Evolutionary conservation across 2,888 invertebrate species (phyloP), one percentile per base, ranked within the genome.

Genomic region (Papilio gigon): DNA sequence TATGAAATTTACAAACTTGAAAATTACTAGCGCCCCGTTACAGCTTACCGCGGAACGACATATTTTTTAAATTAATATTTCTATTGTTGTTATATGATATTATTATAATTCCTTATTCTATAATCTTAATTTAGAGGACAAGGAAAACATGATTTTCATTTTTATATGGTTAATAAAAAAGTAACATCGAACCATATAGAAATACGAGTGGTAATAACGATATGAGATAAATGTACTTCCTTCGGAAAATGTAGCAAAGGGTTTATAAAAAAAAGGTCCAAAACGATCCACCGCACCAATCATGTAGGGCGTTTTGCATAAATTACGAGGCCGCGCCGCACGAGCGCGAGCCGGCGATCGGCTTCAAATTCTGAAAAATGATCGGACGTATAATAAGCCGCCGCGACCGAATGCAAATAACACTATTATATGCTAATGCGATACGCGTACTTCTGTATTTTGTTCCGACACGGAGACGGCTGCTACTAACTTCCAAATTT

Each of bases 381-480:
- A 87, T 82, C 85, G 78, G 83, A 80, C 83, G 86, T 85, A 84
- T 87, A 88, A 87, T 85, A 86, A 85, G 80, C 84, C 81, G 76
- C 81, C 78, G 82, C 78, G 82, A 80, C 74, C 82, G 82, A 87
- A 91, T 89, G 89, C 86, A 87, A 90, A 89, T 88, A 89, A 83
- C 86, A 80, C 89, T 81, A 90, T 91, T 90, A 89, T 89, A 91
- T 89, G 90, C 80, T 89, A 90, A 91, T 90, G 80, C 78, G 79
- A 83, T 80, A 83, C 86, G 88, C 86, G 89, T 90, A 84, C 80
- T 78, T 78, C 81, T 76, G 82, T 81, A 79, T 83, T 84, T 83
- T 82, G 78, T 53, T 53, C 81, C 78, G 79, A 84, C 79, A 80
- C 81, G 82, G 81, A 78, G 77, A 76, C 78, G 77, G 79, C 78